Evolutionary conservation across 2,797 vertebrate species (phyloP).

Genomic region (Bovichtus diacanthus): DNA sequence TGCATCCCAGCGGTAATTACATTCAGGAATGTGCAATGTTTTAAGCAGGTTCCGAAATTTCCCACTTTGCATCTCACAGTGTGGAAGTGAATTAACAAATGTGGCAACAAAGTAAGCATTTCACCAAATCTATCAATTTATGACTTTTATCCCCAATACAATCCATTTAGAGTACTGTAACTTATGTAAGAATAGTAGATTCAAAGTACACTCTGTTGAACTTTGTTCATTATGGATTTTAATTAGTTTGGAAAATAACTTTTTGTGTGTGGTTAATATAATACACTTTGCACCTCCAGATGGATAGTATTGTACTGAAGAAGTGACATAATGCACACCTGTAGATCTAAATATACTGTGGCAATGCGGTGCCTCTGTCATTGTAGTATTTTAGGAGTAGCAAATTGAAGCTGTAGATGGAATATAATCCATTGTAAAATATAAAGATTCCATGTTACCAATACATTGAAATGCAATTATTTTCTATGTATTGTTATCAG

Average conservation of each 20-base stretch:
- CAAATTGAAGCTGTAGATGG: neutral
- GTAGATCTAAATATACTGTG: neutral
- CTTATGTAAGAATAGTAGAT: neutral
- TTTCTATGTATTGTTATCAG: neutral
- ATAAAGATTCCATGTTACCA: neutral
- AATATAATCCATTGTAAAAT: neutral
- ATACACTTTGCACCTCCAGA: neutral
- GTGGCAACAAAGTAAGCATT: neutral
- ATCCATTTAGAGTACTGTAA: neutral
- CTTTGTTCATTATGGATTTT: neutral
- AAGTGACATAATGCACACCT: neutral
- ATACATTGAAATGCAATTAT: neutral
- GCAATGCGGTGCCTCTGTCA: neutral
- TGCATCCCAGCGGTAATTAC: slow-evolving; percentile 35
- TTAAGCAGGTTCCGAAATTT: slow-evolving; percentile 4
- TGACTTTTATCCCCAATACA: neutral
- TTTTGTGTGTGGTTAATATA: neutral
- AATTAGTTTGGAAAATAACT: no score
- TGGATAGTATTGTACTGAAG: neutral
- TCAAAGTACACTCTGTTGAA: neutral
- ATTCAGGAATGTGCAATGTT: slow-evolving; percentile 12
- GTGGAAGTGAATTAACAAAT: slow-evolving; percentile 12
- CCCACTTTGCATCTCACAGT: neutral
- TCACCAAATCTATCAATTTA: neutral
- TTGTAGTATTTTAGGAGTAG: neutral